A percentile compares a stretch with the other conserved stretches of the same genome.
phyloP scores from a whole-genome alignment of 2,797 vertebrate genomes.

The Myiothlypis coronata region DNA sequence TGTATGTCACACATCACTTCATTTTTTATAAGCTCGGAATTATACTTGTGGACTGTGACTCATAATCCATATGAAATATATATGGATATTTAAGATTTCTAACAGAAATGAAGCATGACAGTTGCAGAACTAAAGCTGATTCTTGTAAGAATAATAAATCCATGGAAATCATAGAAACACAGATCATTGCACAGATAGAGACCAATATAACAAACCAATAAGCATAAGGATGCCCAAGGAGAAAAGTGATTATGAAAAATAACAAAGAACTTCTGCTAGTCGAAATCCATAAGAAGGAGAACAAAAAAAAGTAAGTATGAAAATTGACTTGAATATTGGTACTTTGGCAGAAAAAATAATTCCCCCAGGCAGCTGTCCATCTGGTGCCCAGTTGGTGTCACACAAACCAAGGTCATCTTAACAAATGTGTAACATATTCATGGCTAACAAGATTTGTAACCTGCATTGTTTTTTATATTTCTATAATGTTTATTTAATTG shows the following conservation, averaged over 20 bases:
- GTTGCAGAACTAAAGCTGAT: neutral
- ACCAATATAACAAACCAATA: neutral
- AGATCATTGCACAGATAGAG: neutral
- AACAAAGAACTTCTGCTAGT: neutral
- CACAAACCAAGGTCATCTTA: neutral
- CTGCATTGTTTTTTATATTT: neutral
- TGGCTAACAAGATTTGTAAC: neutral
- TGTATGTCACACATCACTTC: neutral
- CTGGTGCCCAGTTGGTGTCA: neutral
- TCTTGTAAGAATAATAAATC: neutral
- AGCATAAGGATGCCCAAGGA: neutral
- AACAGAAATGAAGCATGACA: neutral
- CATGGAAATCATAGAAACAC: neutral
- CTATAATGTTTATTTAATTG: neutral
- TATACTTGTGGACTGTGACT: neutral
- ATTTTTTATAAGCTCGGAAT: neutral
- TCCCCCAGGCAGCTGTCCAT: conserved; percentile 7
- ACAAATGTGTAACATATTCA: neutral
- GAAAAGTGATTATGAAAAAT: neutral
- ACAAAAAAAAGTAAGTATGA: neutral
- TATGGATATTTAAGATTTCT: neutral
- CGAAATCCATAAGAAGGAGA: neutral
- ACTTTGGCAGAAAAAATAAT: neutral
- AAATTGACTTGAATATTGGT: neutral
- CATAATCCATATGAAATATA: neutral